phyloP scores from a whole-genome alignment of 2,888 invertebrate species.

The Hedychridium roseum region DNA sequence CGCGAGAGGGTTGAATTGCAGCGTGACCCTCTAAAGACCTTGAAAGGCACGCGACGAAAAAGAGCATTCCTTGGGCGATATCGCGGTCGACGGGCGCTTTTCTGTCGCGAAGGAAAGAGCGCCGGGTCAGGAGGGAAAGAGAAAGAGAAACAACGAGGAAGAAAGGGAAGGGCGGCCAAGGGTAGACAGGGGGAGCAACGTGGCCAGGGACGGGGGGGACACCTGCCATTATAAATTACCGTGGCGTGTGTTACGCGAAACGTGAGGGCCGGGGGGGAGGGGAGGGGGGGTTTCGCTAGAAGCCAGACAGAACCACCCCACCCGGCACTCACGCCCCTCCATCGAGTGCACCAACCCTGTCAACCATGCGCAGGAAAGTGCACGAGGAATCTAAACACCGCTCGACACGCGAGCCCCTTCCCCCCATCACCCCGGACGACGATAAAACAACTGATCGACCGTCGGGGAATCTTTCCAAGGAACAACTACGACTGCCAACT shows the following conservation, averaged over 20 bases:
- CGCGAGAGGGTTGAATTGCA: no score
- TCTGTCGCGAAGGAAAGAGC: constrained; percentile 16
- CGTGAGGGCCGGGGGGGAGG: constrained; percentile 1
- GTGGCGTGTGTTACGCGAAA: constrained; percentile 24
- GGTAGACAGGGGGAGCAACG: background rate
- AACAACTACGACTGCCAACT: no score
- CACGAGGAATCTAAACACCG: no score
- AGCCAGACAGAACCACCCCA: constrained; percentile 1
- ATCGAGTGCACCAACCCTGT: constrained; percentile 1
- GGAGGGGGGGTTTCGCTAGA: background rate
- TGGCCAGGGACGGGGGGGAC: constrained; percentile 5
- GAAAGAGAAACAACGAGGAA: background rate
- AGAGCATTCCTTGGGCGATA: constrained; percentile 28
- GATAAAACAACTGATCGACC: no score
- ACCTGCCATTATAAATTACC: constrained; percentile 35
- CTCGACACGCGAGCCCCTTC: no score
- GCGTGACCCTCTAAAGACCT: constrained; percentile 24
- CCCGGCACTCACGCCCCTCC: constrained; percentile 4
- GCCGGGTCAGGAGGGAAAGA: constrained; percentile 4
- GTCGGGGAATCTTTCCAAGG: no score
- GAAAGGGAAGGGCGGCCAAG: background rate
- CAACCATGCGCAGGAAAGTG: no score
- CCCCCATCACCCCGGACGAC: no score
- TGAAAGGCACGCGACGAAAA: constrained; percentile 26
- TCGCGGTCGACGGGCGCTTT: constrained; percentile 34